Base-by-base conservation (phyloP, 2,888 invertebrate species). In the Synanthedon tipuliformis region DNA sequence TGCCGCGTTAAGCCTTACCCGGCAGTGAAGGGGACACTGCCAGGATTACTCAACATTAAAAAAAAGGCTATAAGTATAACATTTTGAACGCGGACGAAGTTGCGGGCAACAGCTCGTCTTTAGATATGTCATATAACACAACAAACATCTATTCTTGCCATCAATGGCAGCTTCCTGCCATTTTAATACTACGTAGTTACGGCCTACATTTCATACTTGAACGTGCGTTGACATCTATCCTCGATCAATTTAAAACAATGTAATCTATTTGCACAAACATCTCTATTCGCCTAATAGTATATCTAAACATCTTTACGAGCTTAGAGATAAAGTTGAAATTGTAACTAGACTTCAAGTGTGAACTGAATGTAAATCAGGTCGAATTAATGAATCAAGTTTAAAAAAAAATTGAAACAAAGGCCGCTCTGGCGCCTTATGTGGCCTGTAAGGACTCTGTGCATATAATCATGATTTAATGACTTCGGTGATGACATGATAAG, bases 401-500 rank as follows among this genome's bases (percentile, higher is more conserved):
- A 57, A 59, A 61, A 61, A 60, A 62, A 62, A n/a, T n/a, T 55
- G 23, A 52, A 58, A 66, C 68, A 62, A 68, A 69, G 59, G 62
- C 58, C 58, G 62, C 51, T 34, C 27, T 11, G 53, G 52, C 48
- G 40, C 64, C 70, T 53, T 57, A 66, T 66, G 63, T 58, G 53
- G 58, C 56, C 48, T 59, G 60, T 61, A 61, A 59, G 56, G 57
- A 56, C 50, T n/a, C 50, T 16, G 27, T 40, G 34, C 12, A 49
- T 18, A 49, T n/a, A 15, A 45, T 45, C 15, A 45, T 45, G 12
- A 59, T 57, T 55, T 60, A 56, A 56, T 54, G 52, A 56, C 58
- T 58, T 61, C 55, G 54, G 57, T 54, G 69, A 68, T 68, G 61
- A 55, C 57, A 63, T 52, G 69, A 66, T 68, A 69, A 69, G 60